Conservation (phyloP, 2,888 invertebrate species). For the Sarcophaga carnaria region DNA sequence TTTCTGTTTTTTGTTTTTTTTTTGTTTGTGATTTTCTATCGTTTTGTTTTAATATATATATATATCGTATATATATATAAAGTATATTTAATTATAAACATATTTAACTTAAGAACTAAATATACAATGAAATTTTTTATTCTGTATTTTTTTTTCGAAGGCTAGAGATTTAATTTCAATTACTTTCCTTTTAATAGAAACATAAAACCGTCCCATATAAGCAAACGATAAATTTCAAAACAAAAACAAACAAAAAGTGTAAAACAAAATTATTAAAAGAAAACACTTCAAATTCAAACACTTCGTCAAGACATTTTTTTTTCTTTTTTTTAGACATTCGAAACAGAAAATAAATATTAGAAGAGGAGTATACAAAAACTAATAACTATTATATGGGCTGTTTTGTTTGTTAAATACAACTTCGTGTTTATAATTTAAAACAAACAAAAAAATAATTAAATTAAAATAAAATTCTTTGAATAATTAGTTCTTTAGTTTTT, state of each 20-base stretch:
- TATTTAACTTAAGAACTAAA: slow-evolving; percentile 45
- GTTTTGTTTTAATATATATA: neutral
- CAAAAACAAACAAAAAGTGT: neutral
- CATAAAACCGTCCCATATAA: slow-evolving; percentile 36
- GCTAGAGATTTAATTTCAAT: neutral
- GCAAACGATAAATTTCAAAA: neutral
- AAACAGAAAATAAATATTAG: no score
- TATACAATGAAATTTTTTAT: slow-evolving; percentile 12
- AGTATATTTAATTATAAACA: slow-evolving; percentile 24
- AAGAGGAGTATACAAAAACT: neutral
- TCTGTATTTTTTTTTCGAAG: slow-evolving; percentile 12
- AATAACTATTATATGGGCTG: slow-evolving; percentile 2
- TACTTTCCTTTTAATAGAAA: slow-evolving; percentile 26
- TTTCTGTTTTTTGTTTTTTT: slow-evolving; percentile 43
- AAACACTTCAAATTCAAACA: neutral
- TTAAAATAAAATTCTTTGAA: neutral
- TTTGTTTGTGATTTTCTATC: neutral
- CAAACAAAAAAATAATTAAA: no score
- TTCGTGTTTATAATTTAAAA: slow-evolving; percentile 38
- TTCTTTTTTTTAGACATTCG: neutral
- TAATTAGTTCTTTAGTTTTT: slow-evolving; percentile 5
- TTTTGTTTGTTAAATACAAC: slow-evolving; percentile 14
- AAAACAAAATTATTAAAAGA: neutral
- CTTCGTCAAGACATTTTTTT: slow-evolving; percentile 11
- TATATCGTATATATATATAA: neutral